A percentile compares a stretch with the other conserved stretches of the same genome.
These are phyloP conservation scores for Vidua chalybeata DNA, from an alignment of 2,113 vertebrate species.

Conservation along the genomic window DNA sequence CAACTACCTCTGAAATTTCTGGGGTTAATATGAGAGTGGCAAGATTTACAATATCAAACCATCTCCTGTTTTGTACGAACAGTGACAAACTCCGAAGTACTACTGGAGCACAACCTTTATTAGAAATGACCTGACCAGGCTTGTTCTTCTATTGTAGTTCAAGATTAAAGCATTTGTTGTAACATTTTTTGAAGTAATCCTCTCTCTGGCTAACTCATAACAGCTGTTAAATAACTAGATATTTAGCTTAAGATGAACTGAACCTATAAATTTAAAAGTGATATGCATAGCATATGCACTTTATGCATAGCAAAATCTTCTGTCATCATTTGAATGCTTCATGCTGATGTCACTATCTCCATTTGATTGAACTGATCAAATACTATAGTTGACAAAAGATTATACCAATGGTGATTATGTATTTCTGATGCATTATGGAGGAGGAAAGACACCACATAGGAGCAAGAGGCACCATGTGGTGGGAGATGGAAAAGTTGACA, in stretches of 20 bases:
- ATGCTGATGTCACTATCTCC: slow-evolving; percentile 55
- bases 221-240: slow-evolving; percentile 78
- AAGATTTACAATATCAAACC: slow-evolving; percentile 8
- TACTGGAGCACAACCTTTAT: slow-evolving; percentile 52
- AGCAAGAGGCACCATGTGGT: rapidly evolving
- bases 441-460: not conserved
- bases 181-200: slow-evolving; percentile 52
- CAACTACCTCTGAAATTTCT: not conserved
- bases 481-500: not conserved
- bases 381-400: slow-evolving; percentile 8
- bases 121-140: slow-evolving; percentile 66
- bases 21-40: not conserved
- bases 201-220: slow-evolving; percentile 72
- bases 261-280: slow-evolving; percentile 70
- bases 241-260: slow-evolving; percentile 69
- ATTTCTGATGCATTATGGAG: not conserved
- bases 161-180: slow-evolving; percentile 76
- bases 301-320: slow-evolving; percentile 18
- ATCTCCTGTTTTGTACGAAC: slow-evolving; percentile 36
- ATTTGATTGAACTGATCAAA: slow-evolving; percentile 37
- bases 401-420: not conserved
- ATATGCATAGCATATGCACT: not conserved
- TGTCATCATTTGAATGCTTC: slow-evolving; percentile 41
- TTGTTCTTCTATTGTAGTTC: slow-evolving; percentile 68
- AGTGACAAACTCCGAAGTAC: slow-evolving; percentile 26